phyloP scores from a whole-genome alignment of 2,888 invertebrate genomes.

The Epicampocera succincta region DNA sequence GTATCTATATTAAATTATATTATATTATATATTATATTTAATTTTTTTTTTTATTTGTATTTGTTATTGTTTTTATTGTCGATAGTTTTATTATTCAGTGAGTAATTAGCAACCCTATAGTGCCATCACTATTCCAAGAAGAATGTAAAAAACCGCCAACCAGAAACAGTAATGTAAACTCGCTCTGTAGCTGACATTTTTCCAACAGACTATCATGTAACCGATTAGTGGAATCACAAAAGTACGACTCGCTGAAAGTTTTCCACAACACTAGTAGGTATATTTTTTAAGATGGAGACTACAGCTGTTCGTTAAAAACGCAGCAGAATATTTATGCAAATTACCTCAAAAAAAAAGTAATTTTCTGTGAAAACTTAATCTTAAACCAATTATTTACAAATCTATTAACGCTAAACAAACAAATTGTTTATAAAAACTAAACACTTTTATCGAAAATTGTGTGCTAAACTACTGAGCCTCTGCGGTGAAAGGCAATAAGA shows the following conservation, averaged over 20 bases:
- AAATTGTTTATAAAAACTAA: neutral
- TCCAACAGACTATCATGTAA: neutral
- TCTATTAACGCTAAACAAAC: neutral
- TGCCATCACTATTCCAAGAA: too few species aligned
- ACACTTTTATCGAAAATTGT: neutral
- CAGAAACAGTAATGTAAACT: slow-evolving; percentile 5
- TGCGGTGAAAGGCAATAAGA: neutral
- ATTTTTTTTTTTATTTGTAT: too few species aligned
- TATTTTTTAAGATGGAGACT: slow-evolving; percentile 75
- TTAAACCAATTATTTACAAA: neutral
- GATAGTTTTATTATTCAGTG: too few species aligned
- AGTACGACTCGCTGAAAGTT: neutral
- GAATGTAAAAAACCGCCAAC: neutral
- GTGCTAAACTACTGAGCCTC: neutral
- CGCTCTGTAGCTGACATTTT: slow-evolving; percentile 36
- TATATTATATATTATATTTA: too few species aligned
- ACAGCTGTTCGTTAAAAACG: slow-evolving; percentile 75
- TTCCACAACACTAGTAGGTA: slow-evolving; percentile 53
- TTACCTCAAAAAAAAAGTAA: slow-evolving; percentile 73
- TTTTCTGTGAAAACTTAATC: slow-evolving; percentile 50
- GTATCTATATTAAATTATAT: too few species aligned
- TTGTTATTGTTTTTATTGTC: too few species aligned
- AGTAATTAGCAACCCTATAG: too few species aligned
- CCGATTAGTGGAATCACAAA: slow-evolving; percentile 24
- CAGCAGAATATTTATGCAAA: slow-evolving; percentile 72